A percentile compares a stretch with the other conserved stretches of the same genome.
Conservation (phyloP, 2,113 vertebrate species). For the Nothoprocta pentlandii region DNA sequence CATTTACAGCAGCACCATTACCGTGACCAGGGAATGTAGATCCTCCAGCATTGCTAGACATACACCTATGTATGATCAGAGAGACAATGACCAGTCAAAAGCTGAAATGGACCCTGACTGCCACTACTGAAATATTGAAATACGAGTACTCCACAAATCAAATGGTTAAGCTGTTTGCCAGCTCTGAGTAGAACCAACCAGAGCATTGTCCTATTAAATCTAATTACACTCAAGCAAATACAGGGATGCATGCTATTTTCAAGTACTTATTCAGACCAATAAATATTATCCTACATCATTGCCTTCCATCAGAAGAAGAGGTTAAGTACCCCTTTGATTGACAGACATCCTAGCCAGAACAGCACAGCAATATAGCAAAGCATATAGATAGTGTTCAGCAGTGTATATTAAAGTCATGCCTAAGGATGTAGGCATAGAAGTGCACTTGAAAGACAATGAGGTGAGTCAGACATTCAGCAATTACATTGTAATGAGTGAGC, state of each 20-base stretch:
- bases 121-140: background rate
- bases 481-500: conserved; percentile 48
- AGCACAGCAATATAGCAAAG: background rate
- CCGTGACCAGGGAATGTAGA: background rate
- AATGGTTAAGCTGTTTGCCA: background rate
- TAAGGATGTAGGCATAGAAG: conserved; percentile 32
- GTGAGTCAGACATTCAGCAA: conserved; percentile 50
- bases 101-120: background rate
- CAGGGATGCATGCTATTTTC: background rate
- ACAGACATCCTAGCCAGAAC: background rate
- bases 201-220: background rate
- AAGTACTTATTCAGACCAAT: background rate
- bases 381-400: background rate
- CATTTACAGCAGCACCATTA: fast-evolving
- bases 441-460: background rate
- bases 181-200: background rate
- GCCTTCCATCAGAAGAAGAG: conserved; percentile 6
- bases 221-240: background rate
- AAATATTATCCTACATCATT: background rate
- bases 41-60: background rate
- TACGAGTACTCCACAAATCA: background rate
- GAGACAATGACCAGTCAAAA: background rate
- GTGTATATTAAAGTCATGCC: conserved; percentile 25
- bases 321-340: conserved; percentile 24
- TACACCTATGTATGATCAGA: background rate